Percentiles rank a stretch among this genome's conserved stretches.
Conservation (phyloP, 2,888 invertebrate species). For the Folsomia candida region DNA sequence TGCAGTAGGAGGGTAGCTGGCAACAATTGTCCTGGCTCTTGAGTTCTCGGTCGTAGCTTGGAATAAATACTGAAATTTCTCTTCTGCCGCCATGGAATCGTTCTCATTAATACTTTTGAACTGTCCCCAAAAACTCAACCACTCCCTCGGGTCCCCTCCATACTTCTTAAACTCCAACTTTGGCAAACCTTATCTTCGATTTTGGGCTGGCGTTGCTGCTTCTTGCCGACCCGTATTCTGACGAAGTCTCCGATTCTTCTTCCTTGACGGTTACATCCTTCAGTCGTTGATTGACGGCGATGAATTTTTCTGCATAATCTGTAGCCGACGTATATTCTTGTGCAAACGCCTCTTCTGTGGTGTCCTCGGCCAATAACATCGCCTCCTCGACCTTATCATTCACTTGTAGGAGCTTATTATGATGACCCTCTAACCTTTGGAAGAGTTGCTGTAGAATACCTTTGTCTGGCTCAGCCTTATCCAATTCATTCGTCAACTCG, state of each 20-base stretch:
- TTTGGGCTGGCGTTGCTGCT: background rate
- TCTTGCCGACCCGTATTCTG: background rate
- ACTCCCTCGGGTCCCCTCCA: slow-evolving; percentile 43
- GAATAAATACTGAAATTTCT: slow-evolving; percentile 46
- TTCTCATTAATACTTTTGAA: slow-evolving; percentile 48
- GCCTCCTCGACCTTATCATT: background rate
- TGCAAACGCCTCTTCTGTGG: background rate
- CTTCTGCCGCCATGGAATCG: slow-evolving; percentile 20
- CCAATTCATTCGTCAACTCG: background rate
- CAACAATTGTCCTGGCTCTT: slow-evolving; percentile 44
- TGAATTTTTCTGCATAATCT: too few species aligned
- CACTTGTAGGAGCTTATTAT: background rate
- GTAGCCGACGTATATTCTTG: background rate
- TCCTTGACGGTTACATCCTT: background rate
- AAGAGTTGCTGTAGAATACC: background rate
- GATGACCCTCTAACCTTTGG: background rate
- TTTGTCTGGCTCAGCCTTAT: background rate
- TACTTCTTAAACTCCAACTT: slow-evolving; percentile 46
- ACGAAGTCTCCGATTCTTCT: background rate
- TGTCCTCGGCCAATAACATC: background rate
- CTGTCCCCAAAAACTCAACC: slow-evolving; percentile 50
- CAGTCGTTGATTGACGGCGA: too few species aligned
- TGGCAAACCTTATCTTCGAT: slow-evolving; percentile 31
- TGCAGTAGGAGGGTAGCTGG: slow-evolving; percentile 32
- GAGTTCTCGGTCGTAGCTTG: slow-evolving; percentile 35